phyloP scores from a whole-genome alignment of 2,113 vertebrate species.

The Urocitellus parryii region DNA sequence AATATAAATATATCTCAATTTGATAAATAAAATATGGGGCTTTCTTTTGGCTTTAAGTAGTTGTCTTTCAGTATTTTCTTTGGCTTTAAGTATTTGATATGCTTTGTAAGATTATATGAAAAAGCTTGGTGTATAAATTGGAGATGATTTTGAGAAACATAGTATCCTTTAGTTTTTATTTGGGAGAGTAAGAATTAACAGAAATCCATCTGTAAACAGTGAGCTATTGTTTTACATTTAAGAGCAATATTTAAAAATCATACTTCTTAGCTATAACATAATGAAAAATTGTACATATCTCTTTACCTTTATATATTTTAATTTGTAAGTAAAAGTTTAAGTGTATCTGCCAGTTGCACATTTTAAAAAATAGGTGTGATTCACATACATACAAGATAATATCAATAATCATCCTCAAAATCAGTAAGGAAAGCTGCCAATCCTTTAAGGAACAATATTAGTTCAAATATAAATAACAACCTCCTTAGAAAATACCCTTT shows the following conservation, averaged over 20 bases:
- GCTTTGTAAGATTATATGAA: background rate
- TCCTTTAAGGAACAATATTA: background rate
- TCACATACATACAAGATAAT: background rate
- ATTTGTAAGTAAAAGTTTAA: constrained; percentile 18
- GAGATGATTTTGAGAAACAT: background rate
- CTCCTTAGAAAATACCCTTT: background rate
- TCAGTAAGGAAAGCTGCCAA: background rate
- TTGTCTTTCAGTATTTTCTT: background rate
- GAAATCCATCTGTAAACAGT: background rate
- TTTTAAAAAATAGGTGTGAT: background rate
- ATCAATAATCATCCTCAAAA: background rate
- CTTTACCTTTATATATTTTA: constrained; percentile 1
- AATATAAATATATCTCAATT: background rate
- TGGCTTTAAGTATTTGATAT: background rate
- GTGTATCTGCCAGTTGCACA: background rate
- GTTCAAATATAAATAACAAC: background rate
- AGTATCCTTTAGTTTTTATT: background rate
- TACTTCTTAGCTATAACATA: background rate
- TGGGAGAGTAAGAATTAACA: background rate
- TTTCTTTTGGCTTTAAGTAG: background rate
- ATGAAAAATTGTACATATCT: background rate
- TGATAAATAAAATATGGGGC: background rate
- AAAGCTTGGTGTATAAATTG: background rate
- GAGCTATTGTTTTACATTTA: background rate
- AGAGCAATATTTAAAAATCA: background rate